Evolutionary conservation across 2,113 vertebrate species (phyloP).

Genomic region (Corythornis cristatus): DNA sequence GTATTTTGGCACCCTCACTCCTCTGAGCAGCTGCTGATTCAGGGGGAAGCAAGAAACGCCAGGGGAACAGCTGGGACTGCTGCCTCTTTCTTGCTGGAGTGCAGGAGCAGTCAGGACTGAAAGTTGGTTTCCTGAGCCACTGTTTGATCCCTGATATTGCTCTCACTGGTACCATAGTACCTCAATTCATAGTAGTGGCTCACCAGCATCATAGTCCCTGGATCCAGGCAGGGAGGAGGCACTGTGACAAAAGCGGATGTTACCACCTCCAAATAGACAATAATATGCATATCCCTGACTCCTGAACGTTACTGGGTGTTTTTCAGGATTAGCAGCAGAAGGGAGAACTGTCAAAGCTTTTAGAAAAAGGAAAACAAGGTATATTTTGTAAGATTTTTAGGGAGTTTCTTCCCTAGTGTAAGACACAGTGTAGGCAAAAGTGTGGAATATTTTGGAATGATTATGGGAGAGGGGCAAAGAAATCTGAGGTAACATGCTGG

Average conservation of each 20-base stretch:
- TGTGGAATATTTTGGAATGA: not conserved
- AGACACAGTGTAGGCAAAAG: not conserved
- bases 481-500: not conserved
- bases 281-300: not conserved
- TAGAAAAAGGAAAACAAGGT: not conserved
- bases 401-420: not conserved
- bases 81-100: rapidly evolving
- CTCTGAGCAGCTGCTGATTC: not conserved
- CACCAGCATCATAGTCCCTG: rapidly evolving
- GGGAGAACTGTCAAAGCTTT: not conserved
- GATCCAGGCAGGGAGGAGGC: not conserved
- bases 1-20: not conserved
- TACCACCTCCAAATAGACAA: rapidly evolving
- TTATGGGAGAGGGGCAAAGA: not conserved
- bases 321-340: not conserved
- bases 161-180: not conserved
- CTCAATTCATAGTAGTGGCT: rapidly evolving
- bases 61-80: not conserved
- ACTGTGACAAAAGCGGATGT: not conserved
- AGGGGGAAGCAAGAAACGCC: rapidly evolving
- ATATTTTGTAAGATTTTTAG: not conserved
- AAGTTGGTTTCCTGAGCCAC: not conserved
- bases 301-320: not conserved
- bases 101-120: rapidly evolving
- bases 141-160: rapidly evolving